Conservation (phyloP, 2,888 invertebrate species). For the Ferdinandea cuprea region DNA sequence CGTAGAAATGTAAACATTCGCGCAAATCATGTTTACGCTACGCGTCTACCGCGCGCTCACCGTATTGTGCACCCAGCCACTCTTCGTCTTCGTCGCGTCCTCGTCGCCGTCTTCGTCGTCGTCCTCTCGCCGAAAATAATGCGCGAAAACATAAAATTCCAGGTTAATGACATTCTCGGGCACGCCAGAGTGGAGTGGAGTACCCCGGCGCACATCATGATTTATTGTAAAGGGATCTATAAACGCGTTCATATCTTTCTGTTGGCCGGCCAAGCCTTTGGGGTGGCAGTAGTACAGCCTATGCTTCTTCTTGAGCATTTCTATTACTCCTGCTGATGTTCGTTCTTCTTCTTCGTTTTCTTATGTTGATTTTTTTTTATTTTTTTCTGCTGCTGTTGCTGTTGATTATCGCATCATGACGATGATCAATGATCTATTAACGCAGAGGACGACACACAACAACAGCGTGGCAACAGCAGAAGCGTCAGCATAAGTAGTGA, state of each 20-base stretch:
- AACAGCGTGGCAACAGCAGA: constrained; percentile 59
- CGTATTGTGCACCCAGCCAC: constrained; percentile 12
- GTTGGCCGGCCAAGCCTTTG: constrained; percentile 60
- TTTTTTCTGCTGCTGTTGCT: constrained; percentile 42
- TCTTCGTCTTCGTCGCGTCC: constrained; percentile 14
- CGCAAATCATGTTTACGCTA: constrained; percentile 71
- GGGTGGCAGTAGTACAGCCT: constrained; percentile 4
- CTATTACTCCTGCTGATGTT: constrained; percentile 43
- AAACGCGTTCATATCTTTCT: constrained; percentile 67
- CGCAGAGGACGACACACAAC: constrained; percentile 62
- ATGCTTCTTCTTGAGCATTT: constrained; percentile 14
- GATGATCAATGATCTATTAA: constrained; percentile 74
- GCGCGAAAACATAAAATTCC: constrained; percentile 73
- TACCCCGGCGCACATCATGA: constrained; percentile 57
- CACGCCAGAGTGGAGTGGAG: background rate
- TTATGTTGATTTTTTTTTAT: constrained; percentile 16
- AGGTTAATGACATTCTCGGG: constrained; percentile 72
- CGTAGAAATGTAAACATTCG: constrained; percentile 71
- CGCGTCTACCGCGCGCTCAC: constrained; percentile 25
- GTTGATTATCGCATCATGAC: constrained; percentile 70
- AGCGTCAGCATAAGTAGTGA: constrained; percentile 13
- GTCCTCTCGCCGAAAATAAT: constrained; percentile 60
- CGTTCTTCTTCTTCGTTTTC: constrained; percentile 9
- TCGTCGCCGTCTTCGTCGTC: background rate
- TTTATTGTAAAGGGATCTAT: constrained; percentile 71